phyloP scores from a whole-genome alignment of 2,888 invertebrate genomes.

The Lepidochrysops patricia region DNA sequence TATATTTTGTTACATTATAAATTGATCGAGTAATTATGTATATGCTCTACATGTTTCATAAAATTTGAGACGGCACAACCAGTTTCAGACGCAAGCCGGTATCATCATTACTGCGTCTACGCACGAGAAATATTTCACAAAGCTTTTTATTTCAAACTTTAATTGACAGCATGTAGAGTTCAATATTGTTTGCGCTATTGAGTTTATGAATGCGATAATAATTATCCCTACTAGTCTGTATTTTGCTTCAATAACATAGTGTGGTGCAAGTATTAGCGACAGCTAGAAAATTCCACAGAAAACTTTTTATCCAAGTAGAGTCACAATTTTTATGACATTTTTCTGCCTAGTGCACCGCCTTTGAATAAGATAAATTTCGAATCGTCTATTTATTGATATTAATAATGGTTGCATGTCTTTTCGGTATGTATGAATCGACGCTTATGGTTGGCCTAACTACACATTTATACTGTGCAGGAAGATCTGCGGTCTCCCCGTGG shows the following conservation, averaged over 20 bases:
- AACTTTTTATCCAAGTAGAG: too few relatives aligned
- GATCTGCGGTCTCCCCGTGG: too few relatives aligned
- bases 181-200: neutral
- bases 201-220: conserved; percentile 8
- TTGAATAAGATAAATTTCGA: too few relatives aligned
- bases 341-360: too few relatives aligned
- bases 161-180: neutral
- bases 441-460: too few relatives aligned
- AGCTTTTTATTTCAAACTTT: neutral
- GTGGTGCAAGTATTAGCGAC: neutral
- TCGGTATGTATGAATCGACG: too few relatives aligned
- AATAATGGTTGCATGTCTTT: too few relatives aligned
- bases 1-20: conserved; percentile 9
- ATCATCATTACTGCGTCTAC: conserved; percentile 8
- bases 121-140: neutral
- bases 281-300: too few relatives aligned
- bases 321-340: too few relatives aligned
- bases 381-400: too few relatives aligned
- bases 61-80: conserved; percentile 4
- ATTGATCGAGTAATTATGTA: conserved; percentile 7
- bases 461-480: too few relatives aligned
- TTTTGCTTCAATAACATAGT: neutral
- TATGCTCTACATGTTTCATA: conserved; percentile 11
- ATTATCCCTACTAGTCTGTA: conserved; percentile 1
- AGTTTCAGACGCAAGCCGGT: conserved; percentile 3